A percentile compares a stretch with the other conserved stretches of the same genome.
These are phyloP conservation scores for Leiothrix lutea DNA, from an alignment of 2,113 vertebrate genomes.

Conservation along the genomic window DNA sequence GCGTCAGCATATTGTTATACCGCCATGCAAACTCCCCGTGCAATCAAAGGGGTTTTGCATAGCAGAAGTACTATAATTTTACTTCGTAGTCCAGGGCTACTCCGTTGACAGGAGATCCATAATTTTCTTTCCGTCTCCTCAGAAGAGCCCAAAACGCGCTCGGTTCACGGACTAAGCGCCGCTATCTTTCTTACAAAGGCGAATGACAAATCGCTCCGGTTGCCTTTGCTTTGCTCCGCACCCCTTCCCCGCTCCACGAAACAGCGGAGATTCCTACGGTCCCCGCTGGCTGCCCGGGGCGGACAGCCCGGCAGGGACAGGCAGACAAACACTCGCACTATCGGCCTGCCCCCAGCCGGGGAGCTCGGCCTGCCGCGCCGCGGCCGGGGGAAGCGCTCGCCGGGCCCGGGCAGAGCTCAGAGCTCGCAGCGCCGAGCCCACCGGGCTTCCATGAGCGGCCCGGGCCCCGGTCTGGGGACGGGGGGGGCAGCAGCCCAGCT, in stretches of 20 bases:
- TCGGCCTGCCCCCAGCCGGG: background rate
- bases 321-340: background rate
- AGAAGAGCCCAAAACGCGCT: background rate
- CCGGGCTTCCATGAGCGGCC: background rate
- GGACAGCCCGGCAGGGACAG: background rate
- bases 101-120: slow-evolving; percentile 16
- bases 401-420: background rate
- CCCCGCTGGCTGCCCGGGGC: background rate
- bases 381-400: background rate
- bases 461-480: background rate
- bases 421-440: background rate
- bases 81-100: slow-evolving; percentile 27
- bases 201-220: background rate
- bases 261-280: background rate
- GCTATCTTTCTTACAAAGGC: background rate
- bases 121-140: background rate
- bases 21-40: background rate
- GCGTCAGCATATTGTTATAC: slow-evolving; percentile 44
- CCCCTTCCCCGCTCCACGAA: background rate
- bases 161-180: slow-evolving; percentile 15
- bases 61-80: slow-evolving; percentile 26
- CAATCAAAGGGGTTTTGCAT: slow-evolving; percentile 14
- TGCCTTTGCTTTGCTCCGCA: background rate
- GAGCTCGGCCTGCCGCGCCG: background rate
- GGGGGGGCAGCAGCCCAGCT: background rate